Evolutionary conservation across 1,140 invertebrate genomes (phyloP), one percentile per base, ranked within the genome.

Genomic region (Gerris buenoi): DNA sequence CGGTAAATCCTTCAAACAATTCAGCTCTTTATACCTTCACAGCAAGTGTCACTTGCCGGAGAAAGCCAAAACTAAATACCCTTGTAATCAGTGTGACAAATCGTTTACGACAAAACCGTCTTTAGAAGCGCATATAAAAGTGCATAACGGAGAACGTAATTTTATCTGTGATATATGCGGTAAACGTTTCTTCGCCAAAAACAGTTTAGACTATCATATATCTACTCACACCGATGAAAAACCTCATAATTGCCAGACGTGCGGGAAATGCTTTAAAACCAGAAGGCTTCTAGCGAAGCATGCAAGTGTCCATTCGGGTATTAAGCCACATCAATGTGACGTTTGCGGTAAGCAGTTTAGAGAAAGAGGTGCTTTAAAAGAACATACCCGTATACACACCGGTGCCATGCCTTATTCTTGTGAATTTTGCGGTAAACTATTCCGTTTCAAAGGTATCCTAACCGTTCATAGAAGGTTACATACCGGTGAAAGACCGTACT

Each of bases 321-420:
- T 85, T 10, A 89, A 89, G 74, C 86, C 86, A 0, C 88, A 88
- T 76, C 82, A 86, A 33, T 91, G 89, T 75, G 82, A 85, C 29
- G 82, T 85, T 58, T 91, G 88, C 72, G 85, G 86, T 1, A 79
- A 86, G 69, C 82, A 84, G 67, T 91, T 91, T 72, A 76, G 85
- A 68, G 81, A 87, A 73, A 77, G 81, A 64, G 81, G 82, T 2
- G 84, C 83, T 2, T 71, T 85, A 27, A 81, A 81, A 64, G 83
- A 84, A 74, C 83, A 85, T 72, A 78, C 81, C 67, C 76, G 83
- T 67, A 85, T 88, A 46, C 93, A 95, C 73, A 95, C 91, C 1
- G 91, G 90, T 18, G 88, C 88, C 57, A 89, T 91, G 81, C 91
- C 91, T 0, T 86, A 85, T 70, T 81, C 83, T 22, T 88, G 87